A percentile compares a stretch with the other conserved stretches of the same genome.
These are phyloP conservation scores for Saturnia pavonia DNA, from an alignment of 2,888 invertebrate species.

Conservation along the genomic window DNA sequence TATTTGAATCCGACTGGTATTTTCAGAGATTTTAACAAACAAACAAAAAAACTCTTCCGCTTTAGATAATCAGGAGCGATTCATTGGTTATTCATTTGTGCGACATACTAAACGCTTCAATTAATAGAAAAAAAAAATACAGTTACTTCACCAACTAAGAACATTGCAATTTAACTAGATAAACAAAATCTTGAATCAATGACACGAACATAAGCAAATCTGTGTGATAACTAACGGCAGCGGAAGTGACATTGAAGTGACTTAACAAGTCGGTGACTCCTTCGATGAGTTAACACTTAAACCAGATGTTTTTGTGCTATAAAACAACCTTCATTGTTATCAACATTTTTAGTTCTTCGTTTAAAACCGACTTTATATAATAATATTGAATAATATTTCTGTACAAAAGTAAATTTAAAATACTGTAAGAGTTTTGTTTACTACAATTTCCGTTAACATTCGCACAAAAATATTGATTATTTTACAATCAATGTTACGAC, in stretches of 20 bases:
- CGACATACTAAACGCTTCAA: not conserved
- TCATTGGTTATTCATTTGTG: not conserved
- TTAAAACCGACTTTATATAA: not conserved
- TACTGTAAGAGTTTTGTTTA: not conserved
- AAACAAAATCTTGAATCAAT: constrained; percentile 3
- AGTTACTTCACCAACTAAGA: not conserved
- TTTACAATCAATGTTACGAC: not conserved
- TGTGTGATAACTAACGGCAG: constrained; percentile 25
- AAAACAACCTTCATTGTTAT: constrained; percentile 7
- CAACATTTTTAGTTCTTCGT: constrained; percentile 1
- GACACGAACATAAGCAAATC: not conserved
- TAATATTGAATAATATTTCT: not conserved
- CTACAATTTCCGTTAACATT: too few species aligned
- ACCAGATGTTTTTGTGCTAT: constrained; percentile 9
- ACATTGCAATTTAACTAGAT: not conserved
- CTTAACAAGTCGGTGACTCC: constrained; percentile 26
- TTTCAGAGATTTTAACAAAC: too few species aligned
- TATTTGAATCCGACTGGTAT: too few species aligned
- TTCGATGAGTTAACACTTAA: constrained; percentile 39
- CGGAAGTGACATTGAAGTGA: constrained; percentile 42
- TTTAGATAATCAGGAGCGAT: too few species aligned
- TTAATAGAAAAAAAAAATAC: not conserved
- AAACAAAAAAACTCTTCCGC: too few species aligned
- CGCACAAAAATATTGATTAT: not conserved
- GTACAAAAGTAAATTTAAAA: not conserved